These are phyloP conservation scores for Cyprinodon brontotheroides DNA, from an alignment of 2,113 vertebrate genomes.

Conservation along the genomic window DNA sequence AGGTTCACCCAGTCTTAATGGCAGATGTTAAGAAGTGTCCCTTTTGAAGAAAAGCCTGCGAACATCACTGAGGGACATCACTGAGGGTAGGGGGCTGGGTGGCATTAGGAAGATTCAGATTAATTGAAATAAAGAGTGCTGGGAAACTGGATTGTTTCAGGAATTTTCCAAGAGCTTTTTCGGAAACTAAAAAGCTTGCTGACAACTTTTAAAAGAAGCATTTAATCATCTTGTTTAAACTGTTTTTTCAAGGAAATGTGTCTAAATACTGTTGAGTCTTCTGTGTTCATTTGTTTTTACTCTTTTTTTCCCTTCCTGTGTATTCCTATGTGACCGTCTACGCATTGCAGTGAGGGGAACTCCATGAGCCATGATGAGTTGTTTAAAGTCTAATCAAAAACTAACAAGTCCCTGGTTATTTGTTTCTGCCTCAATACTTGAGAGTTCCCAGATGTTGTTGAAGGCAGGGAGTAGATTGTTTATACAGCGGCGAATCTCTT, in stretches of 20 bases:
- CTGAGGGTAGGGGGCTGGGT: slow-evolving; percentile 81
- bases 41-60: slow-evolving; percentile 88
- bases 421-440: slow-evolving; percentile 81
- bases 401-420: slow-evolving; percentile 84
- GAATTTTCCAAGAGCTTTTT: slow-evolving; percentile 33
- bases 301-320: slow-evolving; percentile 35
- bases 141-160: slow-evolving; percentile 84
- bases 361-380: slow-evolving; percentile 78
- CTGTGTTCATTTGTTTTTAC: slow-evolving; percentile 50
- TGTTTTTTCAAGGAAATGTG: background rate
- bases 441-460: slow-evolving; percentile 85
- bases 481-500: slow-evolving; percentile 83
- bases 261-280: slow-evolving; percentile 28
- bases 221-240: background rate
- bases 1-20: slow-evolving; percentile 90
- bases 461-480: slow-evolving; percentile 85
- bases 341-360: slow-evolving; percentile 57
- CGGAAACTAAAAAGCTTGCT: slow-evolving; percentile 33
- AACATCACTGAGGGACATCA: slow-evolving; percentile 83
- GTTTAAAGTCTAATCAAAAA: slow-evolving; percentile 84
- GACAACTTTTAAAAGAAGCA: slow-evolving; percentile 1
- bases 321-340: slow-evolving; percentile 56
- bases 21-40: slow-evolving; percentile 88
- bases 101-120: slow-evolving; percentile 89
- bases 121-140: slow-evolving; percentile 88